A percentile compares a stretch with the other conserved stretches of the same genome.
phyloP scores from a whole-genome alignment of 2,113 vertebrate genomes.

The Oryzias javanicus region DNA sequence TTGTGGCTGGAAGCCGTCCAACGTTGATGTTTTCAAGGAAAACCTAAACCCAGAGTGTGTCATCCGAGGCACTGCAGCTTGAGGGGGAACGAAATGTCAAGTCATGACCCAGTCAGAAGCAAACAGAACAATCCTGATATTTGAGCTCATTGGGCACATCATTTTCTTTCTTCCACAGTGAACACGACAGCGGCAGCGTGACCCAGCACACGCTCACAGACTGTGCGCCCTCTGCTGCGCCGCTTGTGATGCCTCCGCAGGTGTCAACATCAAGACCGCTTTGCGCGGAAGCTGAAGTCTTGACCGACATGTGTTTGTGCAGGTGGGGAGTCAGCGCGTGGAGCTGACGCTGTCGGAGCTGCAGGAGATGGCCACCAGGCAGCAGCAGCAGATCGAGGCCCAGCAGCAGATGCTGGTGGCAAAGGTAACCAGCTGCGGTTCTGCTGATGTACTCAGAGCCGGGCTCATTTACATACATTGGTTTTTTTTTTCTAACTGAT shows the following conservation, averaged over 20 bases:
- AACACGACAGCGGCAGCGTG: not conserved
- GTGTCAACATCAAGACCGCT: not conserved
- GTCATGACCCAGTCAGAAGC: not conserved
- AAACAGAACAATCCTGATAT: not conserved
- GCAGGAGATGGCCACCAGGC: slow-evolving; percentile 74
- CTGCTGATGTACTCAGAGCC: too few species aligned
- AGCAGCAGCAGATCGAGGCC: slow-evolving; percentile 76
- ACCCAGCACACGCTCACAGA: not conserved
- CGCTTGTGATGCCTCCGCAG: not conserved
- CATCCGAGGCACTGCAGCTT: not conserved
- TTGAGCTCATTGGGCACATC: not conserved
- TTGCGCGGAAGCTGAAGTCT: slow-evolving; percentile 2
- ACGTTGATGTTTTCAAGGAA: slow-evolving; percentile 7
- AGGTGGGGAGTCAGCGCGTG: slow-evolving; percentile 71
- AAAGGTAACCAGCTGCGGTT: slow-evolving; percentile 53
- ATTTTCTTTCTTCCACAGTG: not conserved
- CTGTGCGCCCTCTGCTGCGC: not conserved
- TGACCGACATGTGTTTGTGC: slow-evolving; percentile 26
- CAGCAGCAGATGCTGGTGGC: slow-evolving; percentile 77
- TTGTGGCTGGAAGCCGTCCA: not conserved
- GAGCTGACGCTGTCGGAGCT: slow-evolving; percentile 75
- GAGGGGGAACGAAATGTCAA: slow-evolving; percentile 1
- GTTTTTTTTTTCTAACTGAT: too few species aligned
- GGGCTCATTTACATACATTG: too few species aligned
- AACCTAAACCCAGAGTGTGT: slow-evolving; percentile 13